Base-by-base conservation (phyloP, 2,888 invertebrate species). In the Rhaphigaster nebulosa region DNA sequence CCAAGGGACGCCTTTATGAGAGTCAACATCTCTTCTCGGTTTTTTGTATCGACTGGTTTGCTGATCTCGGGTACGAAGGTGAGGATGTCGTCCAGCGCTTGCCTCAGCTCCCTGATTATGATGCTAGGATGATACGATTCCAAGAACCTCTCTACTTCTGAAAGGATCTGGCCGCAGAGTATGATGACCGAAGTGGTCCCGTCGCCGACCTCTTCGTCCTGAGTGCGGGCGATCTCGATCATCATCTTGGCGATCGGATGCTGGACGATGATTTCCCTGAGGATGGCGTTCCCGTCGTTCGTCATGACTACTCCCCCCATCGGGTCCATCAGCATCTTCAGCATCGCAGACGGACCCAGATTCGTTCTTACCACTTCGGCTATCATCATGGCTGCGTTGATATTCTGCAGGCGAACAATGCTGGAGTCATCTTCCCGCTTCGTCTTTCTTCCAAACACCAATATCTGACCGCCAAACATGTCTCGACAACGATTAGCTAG, bases 241-340 rank as follows among this genome's bases (percentile, higher is more conserved):
- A 99, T 98, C 91, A 98, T 97, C 94, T 99, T 99, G 70, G 98
- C 99, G 52, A 99, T 99, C 90, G 99, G 99, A 94, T 99, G 99
- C 94, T 99, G 99, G 1, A 99, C 98, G 8, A 98, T 98, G 93
- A 98, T 98, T 94, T 99, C 99, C 92, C 99, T 96, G 88, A 99
- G 95, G 93, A 99, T 99, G 70, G 99, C 99, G 94, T 99, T 99
- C 70, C 99, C 99, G 94, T 99, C 99, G 94, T 99, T 99, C 70
- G 99, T 99, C 98, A 99, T 98, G 5, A 99, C 99, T 93, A 99
- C 99, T 70, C 99, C 99, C 84, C 99, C 99, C 99, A 99, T 99
- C 0, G 99, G 99, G 93, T 99, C 99, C 99, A 99, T 99, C 94
- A 99, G 95, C 99, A 99, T 99, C 96, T 99, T 99, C 93, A 99